These are phyloP conservation scores for Metellina segmentata DNA, from an alignment of 2,888 invertebrate genomes.

Conservation along the genomic window DNA sequence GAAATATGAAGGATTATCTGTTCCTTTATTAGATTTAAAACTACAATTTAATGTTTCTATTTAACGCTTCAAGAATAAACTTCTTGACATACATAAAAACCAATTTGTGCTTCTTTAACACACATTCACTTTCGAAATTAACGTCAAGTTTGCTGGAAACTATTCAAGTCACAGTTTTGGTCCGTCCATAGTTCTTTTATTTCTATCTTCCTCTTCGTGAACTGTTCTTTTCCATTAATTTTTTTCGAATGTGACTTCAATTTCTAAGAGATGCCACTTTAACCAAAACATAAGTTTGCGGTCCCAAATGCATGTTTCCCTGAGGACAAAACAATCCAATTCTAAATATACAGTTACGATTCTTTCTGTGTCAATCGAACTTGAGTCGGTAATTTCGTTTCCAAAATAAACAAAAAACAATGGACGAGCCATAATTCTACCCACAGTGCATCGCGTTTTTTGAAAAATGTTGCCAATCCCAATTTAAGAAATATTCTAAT, in stretches of 20 bases:
- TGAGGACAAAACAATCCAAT: constrained; percentile 26
- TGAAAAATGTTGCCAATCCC: constrained; percentile 27
- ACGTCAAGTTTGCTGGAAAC: neutral
- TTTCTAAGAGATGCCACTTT: neutral
- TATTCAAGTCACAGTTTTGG: neutral
- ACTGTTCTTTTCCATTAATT: neutral
- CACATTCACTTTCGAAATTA: neutral
- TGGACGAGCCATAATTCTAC: constrained; percentile 46
- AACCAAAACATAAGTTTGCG: neutral
- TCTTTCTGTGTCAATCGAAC: constrained; percentile 61
- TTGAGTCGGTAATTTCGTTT: constrained; percentile 8
- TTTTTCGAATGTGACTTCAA: neutral
- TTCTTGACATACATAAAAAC: too few species aligned
- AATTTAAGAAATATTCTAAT: constrained; percentile 48
- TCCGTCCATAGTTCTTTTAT: neutral
- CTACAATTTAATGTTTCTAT: too few species aligned
- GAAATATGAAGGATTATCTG: too few species aligned
- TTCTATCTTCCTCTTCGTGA: neutral
- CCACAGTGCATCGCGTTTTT: constrained; percentile 10
- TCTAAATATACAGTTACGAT: constrained; percentile 37
- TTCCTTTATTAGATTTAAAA: too few species aligned
- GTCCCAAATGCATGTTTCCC: constrained; percentile 16
- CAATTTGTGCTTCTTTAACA: too few species aligned
- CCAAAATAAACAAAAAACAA: constrained; percentile 27
- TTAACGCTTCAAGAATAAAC: too few species aligned